Conservation (phyloP, 2,797 vertebrate genomes). For the Urocyon cinereoargenteus region DNA sequence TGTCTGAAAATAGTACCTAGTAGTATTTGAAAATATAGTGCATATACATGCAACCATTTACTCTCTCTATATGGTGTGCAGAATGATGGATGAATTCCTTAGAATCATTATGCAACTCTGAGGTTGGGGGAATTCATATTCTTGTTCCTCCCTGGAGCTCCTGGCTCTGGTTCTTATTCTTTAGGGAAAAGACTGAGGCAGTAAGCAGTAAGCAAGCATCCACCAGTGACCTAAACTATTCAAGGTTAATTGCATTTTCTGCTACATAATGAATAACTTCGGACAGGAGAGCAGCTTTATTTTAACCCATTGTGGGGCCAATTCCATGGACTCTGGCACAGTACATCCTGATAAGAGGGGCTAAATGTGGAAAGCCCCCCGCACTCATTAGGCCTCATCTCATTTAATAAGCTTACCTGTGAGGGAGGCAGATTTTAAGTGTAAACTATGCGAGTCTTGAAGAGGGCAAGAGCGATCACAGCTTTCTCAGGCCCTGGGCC, state of each 20-base stretch:
- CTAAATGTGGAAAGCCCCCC: not conserved
- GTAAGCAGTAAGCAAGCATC: slow-evolving; percentile 30
- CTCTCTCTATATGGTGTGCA: not conserved
- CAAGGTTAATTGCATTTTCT: slow-evolving; percentile 71
- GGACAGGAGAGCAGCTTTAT: not conserved
- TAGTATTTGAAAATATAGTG: slow-evolving; percentile 11
- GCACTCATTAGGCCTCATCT: not conserved
- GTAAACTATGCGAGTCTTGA: not conserved
- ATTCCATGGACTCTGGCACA: not conserved
- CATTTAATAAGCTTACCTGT: not conserved
- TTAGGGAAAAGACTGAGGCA: not conserved
- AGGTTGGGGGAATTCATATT: not conserved
- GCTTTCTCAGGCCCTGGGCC: not conserved
- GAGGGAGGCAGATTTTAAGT: not conserved
- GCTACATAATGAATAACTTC: slow-evolving; percentile 1
- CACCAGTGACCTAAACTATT: slow-evolving; percentile 46
- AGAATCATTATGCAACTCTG: not conserved
- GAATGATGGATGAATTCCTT: not conserved
- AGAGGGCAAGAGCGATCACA: not conserved
- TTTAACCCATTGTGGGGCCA: not conserved
- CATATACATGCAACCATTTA: not conserved
- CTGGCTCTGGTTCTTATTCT: not conserved
- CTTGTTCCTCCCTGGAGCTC: not conserved
- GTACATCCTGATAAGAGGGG: not conserved
- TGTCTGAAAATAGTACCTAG: not conserved